Evolutionary conservation across 2,888 invertebrate genomes (phyloP).

Genomic region (Pandemis corylana): DNA sequence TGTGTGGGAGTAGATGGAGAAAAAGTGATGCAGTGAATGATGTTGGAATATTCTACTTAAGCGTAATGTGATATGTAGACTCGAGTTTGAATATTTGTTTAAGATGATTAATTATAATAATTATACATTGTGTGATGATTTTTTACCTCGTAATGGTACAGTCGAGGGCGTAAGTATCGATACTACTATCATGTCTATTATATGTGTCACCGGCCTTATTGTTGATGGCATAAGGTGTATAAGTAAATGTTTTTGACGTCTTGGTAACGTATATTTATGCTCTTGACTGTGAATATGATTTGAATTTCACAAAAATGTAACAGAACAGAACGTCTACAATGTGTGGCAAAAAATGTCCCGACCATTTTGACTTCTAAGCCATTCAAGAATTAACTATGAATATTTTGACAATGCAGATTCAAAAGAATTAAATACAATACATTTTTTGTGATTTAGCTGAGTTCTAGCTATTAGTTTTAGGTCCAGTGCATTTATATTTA

Average conservation of each 20-base stretch:
- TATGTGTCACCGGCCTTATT: too few relatives aligned
- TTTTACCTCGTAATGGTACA: background rate
- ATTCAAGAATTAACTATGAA: background rate
- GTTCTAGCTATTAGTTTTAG: slow-evolving; percentile 46
- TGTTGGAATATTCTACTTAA: slow-evolving; percentile 37
- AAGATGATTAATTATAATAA: background rate
- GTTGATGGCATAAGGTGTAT: too few relatives aligned
- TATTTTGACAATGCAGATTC: background rate
- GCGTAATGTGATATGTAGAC: slow-evolving; percentile 46
- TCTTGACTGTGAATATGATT: too few relatives aligned
- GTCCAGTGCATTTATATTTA: slow-evolving; percentile 61
- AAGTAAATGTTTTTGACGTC: too few relatives aligned
- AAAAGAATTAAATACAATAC: slow-evolving; percentile 36
- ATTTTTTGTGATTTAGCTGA: slow-evolving; percentile 45
- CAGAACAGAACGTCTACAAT: too few relatives aligned
- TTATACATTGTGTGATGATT: background rate
- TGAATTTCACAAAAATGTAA: too few relatives aligned
- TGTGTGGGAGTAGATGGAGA: background rate
- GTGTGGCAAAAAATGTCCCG: too few relatives aligned
- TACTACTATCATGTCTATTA: too few relatives aligned
- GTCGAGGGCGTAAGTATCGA: too few relatives aligned
- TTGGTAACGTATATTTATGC: too few relatives aligned
- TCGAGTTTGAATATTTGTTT: slow-evolving; percentile 1
- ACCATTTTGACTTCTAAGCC: too few relatives aligned
- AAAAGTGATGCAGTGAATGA: background rate